Conservation (phyloP, 2,113 vertebrate genomes). For the Cololabis saira region DNA sequence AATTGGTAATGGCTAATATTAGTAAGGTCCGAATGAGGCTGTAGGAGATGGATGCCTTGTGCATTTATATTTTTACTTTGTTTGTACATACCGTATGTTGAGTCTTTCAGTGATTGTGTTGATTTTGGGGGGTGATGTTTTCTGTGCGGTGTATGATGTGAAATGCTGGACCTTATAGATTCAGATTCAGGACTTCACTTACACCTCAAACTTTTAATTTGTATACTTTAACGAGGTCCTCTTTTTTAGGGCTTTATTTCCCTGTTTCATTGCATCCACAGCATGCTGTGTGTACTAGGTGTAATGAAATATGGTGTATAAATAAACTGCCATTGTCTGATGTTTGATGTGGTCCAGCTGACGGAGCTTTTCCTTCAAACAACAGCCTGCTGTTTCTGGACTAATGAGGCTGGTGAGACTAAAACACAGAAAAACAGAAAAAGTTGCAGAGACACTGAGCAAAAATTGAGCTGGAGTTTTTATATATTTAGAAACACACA, state of each 20-base stretch:
- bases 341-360: neutral
- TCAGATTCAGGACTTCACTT: neutral
- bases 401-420: conserved; percentile 17
- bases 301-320: neutral
- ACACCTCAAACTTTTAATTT: too few species aligned
- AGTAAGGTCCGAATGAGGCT: too few species aligned
- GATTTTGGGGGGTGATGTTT: neutral
- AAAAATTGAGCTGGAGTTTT: too few species aligned
- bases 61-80: neutral
- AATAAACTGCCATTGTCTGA: neutral
- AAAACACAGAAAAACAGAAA: neutral
- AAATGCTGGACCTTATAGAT: neutral
- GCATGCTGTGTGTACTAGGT: too few species aligned
- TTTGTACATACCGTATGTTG: neutral
- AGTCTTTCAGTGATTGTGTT: neutral
- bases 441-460: neutral
- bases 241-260: neutral
- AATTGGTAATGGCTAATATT: neutral
- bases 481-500: too few species aligned
- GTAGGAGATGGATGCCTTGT: neutral
- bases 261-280: too few species aligned
- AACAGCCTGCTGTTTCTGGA: conserved; percentile 11
- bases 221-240: too few species aligned
- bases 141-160: neutral
- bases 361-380: neutral